Percentiles rank a stretch among this genome's conserved stretches.
These are phyloP conservation scores for Bombus impatiens DNA, from an alignment of 1,140 invertebrate species.

Conservation along the genomic window DNA sequence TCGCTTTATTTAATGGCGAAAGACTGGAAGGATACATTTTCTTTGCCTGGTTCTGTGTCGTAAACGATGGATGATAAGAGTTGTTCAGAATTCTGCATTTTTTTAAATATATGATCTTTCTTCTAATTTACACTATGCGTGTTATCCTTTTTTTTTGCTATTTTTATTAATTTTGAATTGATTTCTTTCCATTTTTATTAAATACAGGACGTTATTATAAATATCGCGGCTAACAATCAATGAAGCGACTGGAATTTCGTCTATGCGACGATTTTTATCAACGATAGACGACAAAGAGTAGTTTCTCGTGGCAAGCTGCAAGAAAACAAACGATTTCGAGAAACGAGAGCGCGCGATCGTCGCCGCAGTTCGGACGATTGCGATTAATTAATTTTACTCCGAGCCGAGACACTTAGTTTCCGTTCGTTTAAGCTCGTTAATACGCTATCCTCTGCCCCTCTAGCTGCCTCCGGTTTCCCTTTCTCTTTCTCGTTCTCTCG, in stretches of 20 bases:
- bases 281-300: background rate
- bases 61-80: too few relatives aligned
- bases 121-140: background rate
- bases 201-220: background rate
- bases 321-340: slow-evolving; percentile 67
- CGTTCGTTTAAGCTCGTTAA: slow-evolving; percentile 81
- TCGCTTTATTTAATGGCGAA: background rate
- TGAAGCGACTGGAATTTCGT: background rate
- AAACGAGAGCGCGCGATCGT: slow-evolving; percentile 71
- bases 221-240: background rate
- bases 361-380: slow-evolving; percentile 79
- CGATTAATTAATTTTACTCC: slow-evolving; percentile 83
- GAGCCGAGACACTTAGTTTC: slow-evolving; percentile 82
- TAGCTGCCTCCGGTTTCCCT: slow-evolving; percentile 29
- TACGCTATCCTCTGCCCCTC: slow-evolving; percentile 57
- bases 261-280: background rate
- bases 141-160: background rate
- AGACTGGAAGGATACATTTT: background rate
- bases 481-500: slow-evolving; percentile 2
- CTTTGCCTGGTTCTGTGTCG: background rate
- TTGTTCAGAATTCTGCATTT: background rate
- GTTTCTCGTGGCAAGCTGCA: background rate
- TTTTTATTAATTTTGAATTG: background rate
- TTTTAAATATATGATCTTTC: background rate
- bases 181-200: background rate